Evolutionary conservation across 2,797 vertebrate species (phyloP).

Genomic region (Helostoma temminkii): DNA sequence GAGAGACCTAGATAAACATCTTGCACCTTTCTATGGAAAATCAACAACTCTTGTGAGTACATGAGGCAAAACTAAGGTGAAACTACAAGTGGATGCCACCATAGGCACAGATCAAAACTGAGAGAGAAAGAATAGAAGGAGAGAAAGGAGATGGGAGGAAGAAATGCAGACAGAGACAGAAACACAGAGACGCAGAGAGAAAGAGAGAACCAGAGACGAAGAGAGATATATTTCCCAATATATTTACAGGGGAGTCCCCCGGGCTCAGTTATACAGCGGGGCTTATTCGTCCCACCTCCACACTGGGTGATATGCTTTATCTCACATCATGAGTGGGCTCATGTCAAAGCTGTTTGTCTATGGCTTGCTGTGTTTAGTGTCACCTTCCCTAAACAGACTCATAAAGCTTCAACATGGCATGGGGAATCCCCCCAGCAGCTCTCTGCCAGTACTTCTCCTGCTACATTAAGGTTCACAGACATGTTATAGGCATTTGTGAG

Average conservation of each 20-base stretch:
- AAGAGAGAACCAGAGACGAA: slow-evolving; percentile 16
- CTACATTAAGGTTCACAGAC: slow-evolving; percentile 29
- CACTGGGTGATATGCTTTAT: slow-evolving; percentile 48
- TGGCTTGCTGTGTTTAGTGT: slow-evolving; percentile 21
- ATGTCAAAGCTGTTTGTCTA: slow-evolving; percentile 34
- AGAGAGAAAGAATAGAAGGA: slow-evolving; percentile 44
- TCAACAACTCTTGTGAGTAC: slow-evolving; percentile 15
- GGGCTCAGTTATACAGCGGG: slow-evolving; percentile 11
- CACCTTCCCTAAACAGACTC: slow-evolving; percentile 36
- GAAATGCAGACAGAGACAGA: slow-evolving; percentile 16
- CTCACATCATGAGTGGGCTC: slow-evolving; percentile 68
- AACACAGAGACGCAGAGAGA: slow-evolving; percentile 11
- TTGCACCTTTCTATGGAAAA: slow-evolving; percentile 53
- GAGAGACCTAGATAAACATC: slow-evolving; percentile 56
- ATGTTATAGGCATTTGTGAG: slow-evolving; percentile 53
- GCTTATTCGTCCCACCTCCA: slow-evolving; percentile 50
- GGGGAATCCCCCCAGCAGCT: slow-evolving; percentile 57
- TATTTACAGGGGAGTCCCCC: slow-evolving; percentile 66
- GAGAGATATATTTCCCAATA: slow-evolving; percentile 55
- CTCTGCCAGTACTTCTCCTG: slow-evolving; percentile 52
- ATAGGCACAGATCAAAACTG: slow-evolving; percentile 2
- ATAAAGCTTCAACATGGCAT: slow-evolving; percentile 21
- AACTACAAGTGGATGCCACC: slow-evolving; percentile 27
- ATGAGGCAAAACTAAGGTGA: slow-evolving; percentile 7
- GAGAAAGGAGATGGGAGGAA: slow-evolving; percentile 23